A percentile compares a stretch with the other conserved stretches of the same genome.
Conservation (phyloP, 2,797 vertebrate species). For the Delichon dasypus region DNA sequence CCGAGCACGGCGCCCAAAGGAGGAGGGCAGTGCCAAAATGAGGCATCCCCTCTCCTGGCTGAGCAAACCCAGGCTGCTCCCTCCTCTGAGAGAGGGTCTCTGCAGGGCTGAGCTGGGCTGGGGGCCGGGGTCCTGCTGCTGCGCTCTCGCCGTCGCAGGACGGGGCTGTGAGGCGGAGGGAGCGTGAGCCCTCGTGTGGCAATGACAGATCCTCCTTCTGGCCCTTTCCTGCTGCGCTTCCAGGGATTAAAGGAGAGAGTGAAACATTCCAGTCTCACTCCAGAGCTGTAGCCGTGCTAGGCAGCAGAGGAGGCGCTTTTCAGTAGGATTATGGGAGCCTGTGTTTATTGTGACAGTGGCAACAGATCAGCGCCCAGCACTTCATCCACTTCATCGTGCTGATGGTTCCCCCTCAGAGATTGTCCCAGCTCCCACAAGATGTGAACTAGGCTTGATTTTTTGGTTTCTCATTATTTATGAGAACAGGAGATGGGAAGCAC, state of each 20-base stretch:
- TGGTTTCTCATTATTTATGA: background rate
- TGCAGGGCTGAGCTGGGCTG: background rate
- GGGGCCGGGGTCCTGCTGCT: background rate
- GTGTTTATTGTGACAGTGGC: background rate
- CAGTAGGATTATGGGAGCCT: background rate
- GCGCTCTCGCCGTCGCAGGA: rapidly evolving
- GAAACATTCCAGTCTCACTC: background rate
- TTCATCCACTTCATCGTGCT: rapidly evolving
- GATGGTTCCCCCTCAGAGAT: background rate
- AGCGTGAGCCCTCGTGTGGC: rapidly evolving
- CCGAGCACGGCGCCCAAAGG: rapidly evolving
- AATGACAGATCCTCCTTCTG: background rate
- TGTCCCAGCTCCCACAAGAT: background rate
- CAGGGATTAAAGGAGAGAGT: background rate
- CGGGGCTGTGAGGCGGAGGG: rapidly evolving
- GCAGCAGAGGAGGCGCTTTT: background rate
- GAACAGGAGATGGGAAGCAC: background rate
- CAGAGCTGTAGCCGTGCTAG: background rate
- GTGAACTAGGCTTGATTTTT: background rate
- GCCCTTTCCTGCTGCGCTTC: background rate
- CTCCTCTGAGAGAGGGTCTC: background rate
- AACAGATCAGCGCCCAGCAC: rapidly evolving
- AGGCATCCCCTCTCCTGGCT: background rate
- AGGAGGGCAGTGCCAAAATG: background rate
- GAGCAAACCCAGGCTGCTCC: rapidly evolving